Conservation (phyloP, 1,140 invertebrate genomes). For the Drosophila kepulauana region DNA sequence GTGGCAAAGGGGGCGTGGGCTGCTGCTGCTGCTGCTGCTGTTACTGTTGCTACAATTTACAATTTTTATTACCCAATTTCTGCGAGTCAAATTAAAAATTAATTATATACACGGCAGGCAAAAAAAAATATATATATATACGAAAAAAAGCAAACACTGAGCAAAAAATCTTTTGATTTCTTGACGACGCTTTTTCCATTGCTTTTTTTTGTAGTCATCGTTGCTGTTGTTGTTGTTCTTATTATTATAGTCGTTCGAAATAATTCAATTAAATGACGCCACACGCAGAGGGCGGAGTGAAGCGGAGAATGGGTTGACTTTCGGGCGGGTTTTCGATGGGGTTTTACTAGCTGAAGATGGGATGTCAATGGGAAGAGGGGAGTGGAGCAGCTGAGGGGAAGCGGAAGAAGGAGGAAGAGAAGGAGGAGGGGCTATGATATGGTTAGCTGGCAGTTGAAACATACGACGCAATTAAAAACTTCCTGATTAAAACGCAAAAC, state of each 20-base stretch:
- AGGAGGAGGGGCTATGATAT: conserved; percentile 51
- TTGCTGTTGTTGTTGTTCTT: conserved; percentile 34
- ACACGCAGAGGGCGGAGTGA: conserved; percentile 57
- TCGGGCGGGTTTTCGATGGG: conserved; percentile 26
- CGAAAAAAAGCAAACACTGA: conserved; percentile 31
- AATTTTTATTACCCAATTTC: conserved; percentile 82
- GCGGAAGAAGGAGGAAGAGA: not conserved
- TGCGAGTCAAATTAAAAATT: conserved; percentile 80
- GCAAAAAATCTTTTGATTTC: conserved; percentile 73
- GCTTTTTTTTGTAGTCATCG: conserved; percentile 37
- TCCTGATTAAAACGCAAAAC: conserved; percentile 79
- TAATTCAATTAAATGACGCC: conserved; percentile 82
- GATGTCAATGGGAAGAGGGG: not conserved
- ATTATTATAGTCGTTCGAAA: conserved; percentile 74
- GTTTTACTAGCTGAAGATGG: not conserved
- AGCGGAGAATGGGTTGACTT: conserved; percentile 35
- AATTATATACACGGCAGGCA: conserved; percentile 69
- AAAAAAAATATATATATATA: conserved; percentile 1
- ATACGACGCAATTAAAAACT: conserved; percentile 81
- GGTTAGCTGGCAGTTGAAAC: conserved; percentile 69
- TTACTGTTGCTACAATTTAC: conserved; percentile 63
- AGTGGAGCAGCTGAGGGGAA: not conserved
- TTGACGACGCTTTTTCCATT: conserved; percentile 66
- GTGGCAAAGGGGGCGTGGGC: conserved; percentile 5
- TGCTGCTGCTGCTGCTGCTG: conserved; percentile 41